phyloP scores from a whole-genome alignment of 2,888 invertebrate species.

The Clitarchus hookeri region DNA sequence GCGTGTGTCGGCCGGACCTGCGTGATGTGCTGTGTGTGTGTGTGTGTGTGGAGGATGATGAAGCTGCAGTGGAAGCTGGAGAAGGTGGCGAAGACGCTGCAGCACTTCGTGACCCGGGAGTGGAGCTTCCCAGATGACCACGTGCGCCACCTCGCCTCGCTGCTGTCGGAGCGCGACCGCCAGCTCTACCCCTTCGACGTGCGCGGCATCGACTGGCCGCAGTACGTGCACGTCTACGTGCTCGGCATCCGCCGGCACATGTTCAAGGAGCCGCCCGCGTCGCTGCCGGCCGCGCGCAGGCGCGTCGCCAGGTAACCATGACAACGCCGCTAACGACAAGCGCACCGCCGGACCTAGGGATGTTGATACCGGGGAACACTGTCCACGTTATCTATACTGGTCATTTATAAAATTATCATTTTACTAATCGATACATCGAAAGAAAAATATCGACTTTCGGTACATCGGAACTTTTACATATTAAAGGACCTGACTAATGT shows the following conservation, averaged over 20 bases:
- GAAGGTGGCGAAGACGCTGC: neutral
- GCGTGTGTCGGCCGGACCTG: too few relatives aligned
- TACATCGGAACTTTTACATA: too few relatives aligned
- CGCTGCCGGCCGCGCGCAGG: slow-evolving; percentile 5
- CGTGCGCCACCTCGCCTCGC: neutral
- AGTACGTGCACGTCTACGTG: neutral
- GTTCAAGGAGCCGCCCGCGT: neutral
- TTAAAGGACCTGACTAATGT: too few relatives aligned
- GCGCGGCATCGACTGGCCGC: neutral
- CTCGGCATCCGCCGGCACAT: slow-evolving; percentile 6
- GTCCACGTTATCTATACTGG: too few relatives aligned
- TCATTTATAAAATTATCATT: too few relatives aligned
- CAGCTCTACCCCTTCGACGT: slow-evolving; percentile 15
- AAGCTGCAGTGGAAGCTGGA: neutral
- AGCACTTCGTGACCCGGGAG: neutral
- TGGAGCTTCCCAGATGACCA: slow-evolving; percentile 9
- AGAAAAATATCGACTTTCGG: too few relatives aligned
- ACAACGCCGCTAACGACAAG: too few relatives aligned
- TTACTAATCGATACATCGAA: too few relatives aligned
- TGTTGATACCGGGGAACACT: too few relatives aligned
- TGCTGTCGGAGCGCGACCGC: neutral
- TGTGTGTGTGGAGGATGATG: neutral
- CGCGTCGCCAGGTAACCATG: neutral
- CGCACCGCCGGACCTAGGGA: too few relatives aligned
- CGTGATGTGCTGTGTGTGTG: too few relatives aligned